Evolutionary conservation across 2,797 vertebrate genomes (phyloP).

Genomic region (Hippopotamyrus pictus): DNA sequence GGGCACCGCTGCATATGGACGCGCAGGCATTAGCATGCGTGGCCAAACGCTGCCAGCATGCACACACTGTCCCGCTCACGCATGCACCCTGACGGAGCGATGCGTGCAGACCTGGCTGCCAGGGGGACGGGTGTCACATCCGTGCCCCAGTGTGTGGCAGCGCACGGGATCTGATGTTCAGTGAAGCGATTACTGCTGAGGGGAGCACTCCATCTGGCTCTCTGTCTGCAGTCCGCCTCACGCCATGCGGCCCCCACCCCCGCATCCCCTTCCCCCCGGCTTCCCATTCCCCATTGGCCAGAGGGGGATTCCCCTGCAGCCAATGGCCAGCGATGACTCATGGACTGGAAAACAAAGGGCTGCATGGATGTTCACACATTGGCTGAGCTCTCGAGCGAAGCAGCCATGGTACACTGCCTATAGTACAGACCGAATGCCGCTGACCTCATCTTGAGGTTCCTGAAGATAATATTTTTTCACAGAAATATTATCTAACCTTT

Average conservation of each 20-base stretch:
- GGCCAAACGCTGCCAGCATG: background rate
- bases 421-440: background rate
- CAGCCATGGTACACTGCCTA: background rate
- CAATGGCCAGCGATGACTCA: slow-evolving; percentile 50
- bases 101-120: slow-evolving; percentile 10
- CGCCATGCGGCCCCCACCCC: background rate
- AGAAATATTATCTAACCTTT: background rate
- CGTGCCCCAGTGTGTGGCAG: background rate
- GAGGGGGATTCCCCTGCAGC: slow-evolving; percentile 50
- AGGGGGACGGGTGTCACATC: background rate
- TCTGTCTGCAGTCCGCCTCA: background rate
- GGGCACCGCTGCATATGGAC: background rate
- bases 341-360: slow-evolving; percentile 37
- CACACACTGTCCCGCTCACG: background rate
- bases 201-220: background rate
- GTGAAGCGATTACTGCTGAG: background rate
- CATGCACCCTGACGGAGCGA: slow-evolving; percentile 28
- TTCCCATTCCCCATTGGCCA: slow-evolving; percentile 31
- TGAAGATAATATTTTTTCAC: background rate
- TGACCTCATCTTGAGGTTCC: background rate
- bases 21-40: background rate
- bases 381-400: background rate
- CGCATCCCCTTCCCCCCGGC: background rate
- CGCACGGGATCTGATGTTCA: background rate
- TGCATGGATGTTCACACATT: slow-evolving; percentile 40